Evolutionary conservation across 2,113 vertebrate genomes (phyloP).

Genomic region (Vanacampus margaritifer): DNA sequence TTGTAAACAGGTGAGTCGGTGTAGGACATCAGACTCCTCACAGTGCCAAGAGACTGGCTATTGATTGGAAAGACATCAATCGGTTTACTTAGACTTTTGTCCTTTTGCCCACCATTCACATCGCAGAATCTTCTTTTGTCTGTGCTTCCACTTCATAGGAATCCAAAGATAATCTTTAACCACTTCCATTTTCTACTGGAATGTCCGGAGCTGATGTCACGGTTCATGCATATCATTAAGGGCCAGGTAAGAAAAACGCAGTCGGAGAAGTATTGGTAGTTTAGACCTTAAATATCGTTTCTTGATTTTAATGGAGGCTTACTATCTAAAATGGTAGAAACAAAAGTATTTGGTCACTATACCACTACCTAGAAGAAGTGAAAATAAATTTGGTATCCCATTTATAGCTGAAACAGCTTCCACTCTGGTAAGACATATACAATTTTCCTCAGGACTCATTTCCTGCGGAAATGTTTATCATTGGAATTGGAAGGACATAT

Average conservation of each 20-base stretch:
- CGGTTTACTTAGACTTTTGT: neutral
- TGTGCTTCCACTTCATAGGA: constrained; percentile 68
- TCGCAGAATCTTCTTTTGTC: neutral
- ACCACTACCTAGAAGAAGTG: neutral
- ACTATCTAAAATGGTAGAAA: no score
- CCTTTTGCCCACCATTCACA: neutral
- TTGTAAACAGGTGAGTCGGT: constrained; percentile 87
- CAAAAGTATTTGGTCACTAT: no score
- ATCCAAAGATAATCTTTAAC: constrained; percentile 98
- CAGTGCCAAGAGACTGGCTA: constrained; percentile 1
- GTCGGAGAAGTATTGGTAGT: neutral
- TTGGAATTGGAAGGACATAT: no score
- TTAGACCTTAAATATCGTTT: no score
- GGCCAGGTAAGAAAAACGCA: constrained; percentile 79
- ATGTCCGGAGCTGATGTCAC: constrained; percentile 97
- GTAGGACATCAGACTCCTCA: neutral
- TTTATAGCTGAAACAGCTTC: no score
- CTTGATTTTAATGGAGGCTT: no score
- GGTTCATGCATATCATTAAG: constrained; percentile 99
- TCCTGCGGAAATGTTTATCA: no score
- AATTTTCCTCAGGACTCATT: no score
- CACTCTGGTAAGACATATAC: no score
- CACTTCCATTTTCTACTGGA: constrained; percentile 98
- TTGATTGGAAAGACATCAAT: constrained; percentile 13
- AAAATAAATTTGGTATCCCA: neutral